phyloP scores from a whole-genome alignment of 2,888 invertebrate species.

The Polietes domitor region DNA sequence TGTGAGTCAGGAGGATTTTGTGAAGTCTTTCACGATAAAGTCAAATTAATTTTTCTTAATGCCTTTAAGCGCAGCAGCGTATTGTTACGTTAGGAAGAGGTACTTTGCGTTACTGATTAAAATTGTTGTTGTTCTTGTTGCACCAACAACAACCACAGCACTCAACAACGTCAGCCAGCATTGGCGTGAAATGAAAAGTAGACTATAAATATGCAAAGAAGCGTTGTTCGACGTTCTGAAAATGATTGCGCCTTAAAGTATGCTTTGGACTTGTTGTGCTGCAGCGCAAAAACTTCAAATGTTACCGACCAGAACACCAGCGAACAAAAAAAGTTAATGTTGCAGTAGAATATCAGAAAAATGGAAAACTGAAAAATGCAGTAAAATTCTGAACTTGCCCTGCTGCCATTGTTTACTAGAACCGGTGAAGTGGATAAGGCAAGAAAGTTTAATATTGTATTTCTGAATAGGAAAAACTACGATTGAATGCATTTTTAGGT shows the following conservation, averaged over 20 bases:
- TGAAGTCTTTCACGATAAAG: constrained; percentile 50
- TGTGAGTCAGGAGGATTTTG: constrained; percentile 1
- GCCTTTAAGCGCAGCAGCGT: constrained; percentile 53
- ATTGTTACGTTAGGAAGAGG: constrained; percentile 20
- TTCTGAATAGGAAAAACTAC: too few species aligned
- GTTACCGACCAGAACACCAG: constrained; percentile 36
- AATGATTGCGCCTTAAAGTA: constrained; percentile 48
- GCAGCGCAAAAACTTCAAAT: background rate
- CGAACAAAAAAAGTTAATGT: constrained; percentile 6
- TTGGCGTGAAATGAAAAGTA: constrained; percentile 39
- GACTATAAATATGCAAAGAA: constrained; percentile 45
- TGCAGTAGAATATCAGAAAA: background rate
- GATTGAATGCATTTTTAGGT: too few species aligned
- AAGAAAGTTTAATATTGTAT: background rate
- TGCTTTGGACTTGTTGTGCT: constrained; percentile 9
- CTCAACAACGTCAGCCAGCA: constrained; percentile 5
- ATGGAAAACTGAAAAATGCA: background rate
- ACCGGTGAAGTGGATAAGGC: background rate
- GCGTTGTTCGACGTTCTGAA: constrained; percentile 3
- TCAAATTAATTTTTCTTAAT: constrained; percentile 64
- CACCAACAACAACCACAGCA: constrained; percentile 10
- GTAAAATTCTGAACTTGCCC: background rate
- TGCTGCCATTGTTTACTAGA: background rate
- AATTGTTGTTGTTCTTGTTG: constrained; percentile 13
- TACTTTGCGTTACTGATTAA: constrained; percentile 51